Evolutionary conservation across 1,140 invertebrate genomes (phyloP).

Genomic region (Papilio xuthus): DNA sequence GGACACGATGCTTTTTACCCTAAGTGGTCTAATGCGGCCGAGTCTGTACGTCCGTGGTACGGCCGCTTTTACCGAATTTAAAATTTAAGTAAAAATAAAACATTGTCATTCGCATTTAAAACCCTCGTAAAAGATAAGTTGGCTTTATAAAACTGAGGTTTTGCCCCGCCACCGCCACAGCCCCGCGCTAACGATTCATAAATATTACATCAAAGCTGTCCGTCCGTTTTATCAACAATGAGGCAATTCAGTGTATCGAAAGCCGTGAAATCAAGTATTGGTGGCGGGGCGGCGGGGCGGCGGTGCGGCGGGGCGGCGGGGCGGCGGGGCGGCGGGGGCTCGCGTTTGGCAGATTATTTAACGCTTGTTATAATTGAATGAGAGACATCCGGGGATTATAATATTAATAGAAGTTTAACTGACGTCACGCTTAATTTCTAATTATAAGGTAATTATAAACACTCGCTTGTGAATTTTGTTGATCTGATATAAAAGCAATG

Average conservation of each 20-base stretch:
- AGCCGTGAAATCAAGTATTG: slow-evolving; percentile 47
- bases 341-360: slow-evolving; percentile 51
- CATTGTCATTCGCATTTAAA: too few species aligned
- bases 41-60: too few species aligned
- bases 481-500: neutral
- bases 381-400: slow-evolving; percentile 20
- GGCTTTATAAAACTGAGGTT: too few species aligned
- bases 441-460: neutral
- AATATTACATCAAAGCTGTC: slow-evolving; percentile 7
- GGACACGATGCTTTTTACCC: too few species aligned
- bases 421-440: neutral
- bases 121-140: too few species aligned
- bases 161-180: too few species aligned
- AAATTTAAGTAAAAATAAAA: too few species aligned
- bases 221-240: neutral
- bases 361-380: slow-evolving; percentile 44
- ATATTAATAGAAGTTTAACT: slow-evolving; percentile 27
- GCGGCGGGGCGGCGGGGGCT: slow-evolving; percentile 47
- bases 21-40: too few species aligned
- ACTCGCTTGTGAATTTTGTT: neutral
- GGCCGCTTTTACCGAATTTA: too few species aligned
- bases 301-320: slow-evolving; percentile 45
- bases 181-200: neutral
- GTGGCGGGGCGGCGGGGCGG: slow-evolving; percentile 52
- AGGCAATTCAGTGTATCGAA: slow-evolving; percentile 40